Evolutionary conservation across 1,140 invertebrate genomes (phyloP), one percentile per base, ranked within the genome.

Genomic region (Atta cephalotes): DNA sequence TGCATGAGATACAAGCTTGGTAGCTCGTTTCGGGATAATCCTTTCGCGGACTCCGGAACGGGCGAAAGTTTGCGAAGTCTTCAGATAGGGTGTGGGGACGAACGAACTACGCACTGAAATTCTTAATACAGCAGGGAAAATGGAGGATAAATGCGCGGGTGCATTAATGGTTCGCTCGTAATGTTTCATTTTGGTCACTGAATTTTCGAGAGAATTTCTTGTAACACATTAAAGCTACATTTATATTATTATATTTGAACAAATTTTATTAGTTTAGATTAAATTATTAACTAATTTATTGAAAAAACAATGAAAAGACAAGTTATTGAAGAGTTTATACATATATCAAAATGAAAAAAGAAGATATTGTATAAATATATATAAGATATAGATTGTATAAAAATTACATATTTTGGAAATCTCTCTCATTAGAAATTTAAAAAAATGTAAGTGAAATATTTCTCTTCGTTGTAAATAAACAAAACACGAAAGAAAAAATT

Each of bases 1-100:
- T 39, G 31, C 53, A 9, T 35, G 39, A 68, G 71, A 82, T 71
- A 71, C 72, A 63, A 63, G 45, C 53, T 21, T 21, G n/a, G 70
- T n/a, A 45, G 58, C 51, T 87, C 68, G 56, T 77, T 85, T 53
- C 39, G 45, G n/a, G 31, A 74, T 88, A 79, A 87, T 88, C 66
- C 88, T 88, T 72, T 45, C 72, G 16, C 58, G 21, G 66, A 74
- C 60, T 16, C 45, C 14, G 35, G 12, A 65, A 35, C 58, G 10
- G n/a, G 16, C 31, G 25, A 72, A 70, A 77, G 66, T 65, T 70
- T 56, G 63, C 16, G 6, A 60, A 86, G 62, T 71, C 65, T 87
- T 74, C 49, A 18, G 18, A 1, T 6, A 25, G 35, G 39, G 68
- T 18, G 31, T 5, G 39, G 31, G 60, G 25, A 53, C 31, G 72